These are phyloP conservation scores for Rallus limicola DNA, from an alignment of 2,113 vertebrate genomes.

Conservation along the genomic window DNA sequence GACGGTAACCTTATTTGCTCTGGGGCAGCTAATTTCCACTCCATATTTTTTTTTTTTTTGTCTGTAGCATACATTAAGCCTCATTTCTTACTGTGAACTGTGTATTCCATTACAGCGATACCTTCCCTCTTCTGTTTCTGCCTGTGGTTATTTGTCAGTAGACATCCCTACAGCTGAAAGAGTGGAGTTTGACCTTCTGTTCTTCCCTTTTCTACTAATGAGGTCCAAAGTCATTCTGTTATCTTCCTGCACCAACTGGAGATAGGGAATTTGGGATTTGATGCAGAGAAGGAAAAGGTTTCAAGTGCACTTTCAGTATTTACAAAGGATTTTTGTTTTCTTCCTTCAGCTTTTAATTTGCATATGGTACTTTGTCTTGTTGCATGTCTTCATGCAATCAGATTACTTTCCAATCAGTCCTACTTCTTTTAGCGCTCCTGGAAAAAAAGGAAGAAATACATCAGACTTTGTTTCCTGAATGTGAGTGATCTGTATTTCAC, in stretches of 20 bases:
- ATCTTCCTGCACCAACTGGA: neutral
- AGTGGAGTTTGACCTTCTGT: fast-evolving
- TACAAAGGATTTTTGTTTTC: neutral
- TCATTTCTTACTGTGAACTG: neutral
- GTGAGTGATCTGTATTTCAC: neutral
- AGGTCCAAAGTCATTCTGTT: neutral
- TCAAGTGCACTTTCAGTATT: neutral
- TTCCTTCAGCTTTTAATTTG: neutral
- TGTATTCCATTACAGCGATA: neutral
- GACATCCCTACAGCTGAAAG: neutral
- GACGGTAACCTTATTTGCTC: neutral
- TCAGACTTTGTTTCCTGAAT: neutral
- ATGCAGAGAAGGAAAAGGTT: neutral
- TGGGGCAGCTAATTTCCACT: neutral
- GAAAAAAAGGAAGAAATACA: neutral
- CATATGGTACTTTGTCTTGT: neutral
- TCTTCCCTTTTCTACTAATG: neutral
- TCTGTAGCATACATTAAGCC: neutral
- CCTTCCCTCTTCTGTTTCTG: neutral
- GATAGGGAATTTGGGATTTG: neutral
- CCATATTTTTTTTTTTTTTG: neutral
- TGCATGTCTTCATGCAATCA: neutral
- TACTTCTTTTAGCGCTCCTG: neutral
- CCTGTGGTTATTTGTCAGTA: neutral
- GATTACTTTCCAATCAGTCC: neutral